Conservation (phyloP, 2,113 vertebrate genomes). For the Elachura formosa region DNA sequence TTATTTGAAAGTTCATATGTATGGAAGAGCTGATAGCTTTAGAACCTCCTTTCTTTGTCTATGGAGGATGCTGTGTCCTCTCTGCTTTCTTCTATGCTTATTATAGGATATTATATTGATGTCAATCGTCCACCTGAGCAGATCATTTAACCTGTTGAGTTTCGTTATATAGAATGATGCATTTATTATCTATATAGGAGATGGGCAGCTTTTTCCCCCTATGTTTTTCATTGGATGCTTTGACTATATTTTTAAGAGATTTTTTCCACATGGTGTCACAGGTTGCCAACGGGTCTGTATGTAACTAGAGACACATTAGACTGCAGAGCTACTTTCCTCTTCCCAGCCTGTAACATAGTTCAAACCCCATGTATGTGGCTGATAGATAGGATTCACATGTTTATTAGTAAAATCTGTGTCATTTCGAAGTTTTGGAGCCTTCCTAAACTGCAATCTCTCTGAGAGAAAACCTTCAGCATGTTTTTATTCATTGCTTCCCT, state of each 20-base stretch:
- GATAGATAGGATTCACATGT: neutral
- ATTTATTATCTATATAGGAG: neutral
- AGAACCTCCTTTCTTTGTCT: neutral
- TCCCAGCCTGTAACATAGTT: neutral
- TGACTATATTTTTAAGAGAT: neutral
- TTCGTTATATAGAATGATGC: neutral
- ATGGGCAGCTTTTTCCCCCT: fast-evolving
- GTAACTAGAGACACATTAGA: neutral
- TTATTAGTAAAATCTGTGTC: neutral
- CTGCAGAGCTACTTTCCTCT: neutral
- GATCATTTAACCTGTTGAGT: neutral
- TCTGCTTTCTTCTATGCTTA: neutral
- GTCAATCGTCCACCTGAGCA: neutral
- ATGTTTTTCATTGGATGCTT: neutral
- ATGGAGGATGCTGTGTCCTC: neutral
- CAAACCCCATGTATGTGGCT: neutral
- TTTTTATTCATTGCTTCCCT: neutral
- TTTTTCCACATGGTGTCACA: neutral
- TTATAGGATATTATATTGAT: neutral
- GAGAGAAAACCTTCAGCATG: neutral
- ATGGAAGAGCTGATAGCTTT: neutral
- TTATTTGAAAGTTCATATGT: neutral
- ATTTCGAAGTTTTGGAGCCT: neutral
- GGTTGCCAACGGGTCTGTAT: neutral
- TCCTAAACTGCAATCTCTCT: neutral